Evolutionary conservation across 2,113 vertebrate species (phyloP).

Genomic region (Sarotherodon lohbergeri): DNA sequence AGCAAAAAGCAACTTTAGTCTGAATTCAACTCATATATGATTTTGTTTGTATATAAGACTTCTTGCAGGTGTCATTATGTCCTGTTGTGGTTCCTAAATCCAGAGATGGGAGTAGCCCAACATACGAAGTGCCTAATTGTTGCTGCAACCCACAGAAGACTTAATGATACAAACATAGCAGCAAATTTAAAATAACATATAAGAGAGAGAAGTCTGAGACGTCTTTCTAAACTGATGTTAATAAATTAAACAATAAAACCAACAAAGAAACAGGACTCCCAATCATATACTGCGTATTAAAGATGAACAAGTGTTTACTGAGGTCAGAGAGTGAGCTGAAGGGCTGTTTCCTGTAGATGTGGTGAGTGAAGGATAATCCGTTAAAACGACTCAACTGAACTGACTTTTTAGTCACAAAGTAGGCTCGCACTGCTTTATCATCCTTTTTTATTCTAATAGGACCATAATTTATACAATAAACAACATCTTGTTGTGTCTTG

Average conservation of each 20-base stretch:
- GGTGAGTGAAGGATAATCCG: not conserved
- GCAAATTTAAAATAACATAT: not conserved
- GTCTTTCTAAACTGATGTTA: not conserved
- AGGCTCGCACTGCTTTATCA: rapidly evolving
- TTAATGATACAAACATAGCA: rapidly evolving
- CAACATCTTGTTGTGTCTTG: not conserved
- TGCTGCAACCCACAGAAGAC: rapidly evolving
- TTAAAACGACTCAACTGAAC: not conserved
- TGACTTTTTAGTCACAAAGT: not conserved
- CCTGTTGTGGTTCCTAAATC: not conserved
- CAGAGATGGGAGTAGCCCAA: rapidly evolving
- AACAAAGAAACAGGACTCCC: rapidly evolving
- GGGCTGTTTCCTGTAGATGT: not conserved
- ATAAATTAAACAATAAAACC: not conserved
- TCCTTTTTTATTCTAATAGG: not conserved
- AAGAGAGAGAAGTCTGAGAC: rapidly evolving
- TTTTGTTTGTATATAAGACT: not conserved
- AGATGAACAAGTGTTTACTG: not conserved
- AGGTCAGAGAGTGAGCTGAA: not conserved
- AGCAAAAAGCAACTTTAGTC: rapidly evolving
- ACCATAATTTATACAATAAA: not conserved
- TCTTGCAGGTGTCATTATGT: not conserved
- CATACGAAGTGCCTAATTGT: rapidly evolving
- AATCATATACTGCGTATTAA: rapidly evolving
- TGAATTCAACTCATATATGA: not conserved